Percentiles rank a stretch among this genome's conserved stretches.
Evolutionary conservation across 2,797 vertebrate species (phyloP).

Genomic region (Heliangelus exortis): DNA sequence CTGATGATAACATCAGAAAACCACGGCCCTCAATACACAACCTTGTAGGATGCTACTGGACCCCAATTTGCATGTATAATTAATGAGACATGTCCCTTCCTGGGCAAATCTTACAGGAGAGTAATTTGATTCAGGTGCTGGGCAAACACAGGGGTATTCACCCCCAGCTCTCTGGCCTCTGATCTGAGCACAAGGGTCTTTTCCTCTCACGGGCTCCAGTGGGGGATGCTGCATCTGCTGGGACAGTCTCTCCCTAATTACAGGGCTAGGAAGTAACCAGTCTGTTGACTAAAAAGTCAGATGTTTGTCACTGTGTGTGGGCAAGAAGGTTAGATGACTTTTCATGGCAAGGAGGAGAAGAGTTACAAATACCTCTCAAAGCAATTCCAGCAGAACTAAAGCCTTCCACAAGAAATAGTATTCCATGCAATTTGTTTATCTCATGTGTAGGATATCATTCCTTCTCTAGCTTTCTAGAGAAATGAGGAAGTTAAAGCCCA

Average conservation of each 20-base stretch:
- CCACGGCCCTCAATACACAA: background rate
- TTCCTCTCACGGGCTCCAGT: background rate
- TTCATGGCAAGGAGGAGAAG: background rate
- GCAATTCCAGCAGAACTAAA: background rate
- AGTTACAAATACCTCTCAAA: background rate
- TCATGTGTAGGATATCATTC: background rate
- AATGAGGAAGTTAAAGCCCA: background rate
- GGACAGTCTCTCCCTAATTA: background rate
- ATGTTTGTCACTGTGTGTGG: background rate
- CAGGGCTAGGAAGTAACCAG: background rate
- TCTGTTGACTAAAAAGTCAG: background rate
- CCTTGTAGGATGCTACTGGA: background rate
- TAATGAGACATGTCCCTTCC: constrained; percentile 25
- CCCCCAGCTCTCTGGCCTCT: background rate
- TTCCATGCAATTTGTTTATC: background rate
- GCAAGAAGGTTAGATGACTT: background rate
- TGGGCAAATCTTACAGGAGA: background rate
- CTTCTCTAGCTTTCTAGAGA: background rate
- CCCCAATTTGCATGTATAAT: constrained; percentile 54
- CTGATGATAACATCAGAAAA: constrained; percentile 62
- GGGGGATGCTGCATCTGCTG: background rate
- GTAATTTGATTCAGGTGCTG: constrained; percentile 1
- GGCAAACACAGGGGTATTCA: constrained; percentile 12
- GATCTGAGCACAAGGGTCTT: background rate
- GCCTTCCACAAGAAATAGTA: background rate